phyloP scores from a whole-genome alignment of 2,888 invertebrate species.

The Eupsilia transversa region DNA sequence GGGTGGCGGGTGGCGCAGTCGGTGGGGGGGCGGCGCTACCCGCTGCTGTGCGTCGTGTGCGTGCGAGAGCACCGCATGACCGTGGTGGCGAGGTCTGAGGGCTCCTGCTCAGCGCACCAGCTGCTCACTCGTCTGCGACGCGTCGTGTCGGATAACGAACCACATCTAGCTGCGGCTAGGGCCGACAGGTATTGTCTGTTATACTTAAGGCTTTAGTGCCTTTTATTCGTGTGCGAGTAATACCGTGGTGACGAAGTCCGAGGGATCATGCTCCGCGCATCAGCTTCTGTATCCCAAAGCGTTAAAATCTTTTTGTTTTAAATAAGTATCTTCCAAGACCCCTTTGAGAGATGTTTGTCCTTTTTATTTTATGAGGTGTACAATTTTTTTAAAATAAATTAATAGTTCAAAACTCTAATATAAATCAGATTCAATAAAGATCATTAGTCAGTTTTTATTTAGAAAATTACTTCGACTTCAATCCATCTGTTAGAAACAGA shows the following conservation, averaged over 20 bases:
- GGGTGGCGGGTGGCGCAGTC: slow-evolving; percentile 98
- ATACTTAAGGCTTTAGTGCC: neutral
- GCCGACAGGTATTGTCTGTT: slow-evolving; percentile 92
- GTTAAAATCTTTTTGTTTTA: neutral
- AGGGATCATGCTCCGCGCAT: neutral
- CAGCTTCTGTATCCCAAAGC: neutral
- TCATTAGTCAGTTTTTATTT: neutral
- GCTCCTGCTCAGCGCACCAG: slow-evolving; percentile 93
- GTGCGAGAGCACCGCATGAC: slow-evolving; percentile 98
- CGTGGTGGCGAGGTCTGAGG: slow-evolving; percentile 97
- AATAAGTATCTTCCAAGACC: neutral
- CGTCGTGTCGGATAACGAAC: slow-evolving; percentile 96
- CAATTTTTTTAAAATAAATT: neutral
- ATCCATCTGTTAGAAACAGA: neutral
- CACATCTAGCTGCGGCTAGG: slow-evolving; percentile 95
- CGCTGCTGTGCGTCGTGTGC: slow-evolving; percentile 97
- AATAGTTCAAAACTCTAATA: neutral
- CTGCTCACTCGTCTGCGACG: slow-evolving; percentile 93
- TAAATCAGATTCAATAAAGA: neutral
- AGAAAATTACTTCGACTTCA: neutral
- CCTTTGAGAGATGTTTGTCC: too few relatives aligned
- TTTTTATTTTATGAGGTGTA: too few relatives aligned
- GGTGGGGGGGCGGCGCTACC: slow-evolving; percentile 94
- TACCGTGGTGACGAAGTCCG: neutral
- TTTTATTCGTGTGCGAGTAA: too few relatives aligned